Evolutionary conservation across 1,140 invertebrate species (phyloP), one percentile per base, ranked within the genome.

Genomic region (Hyles vespertilio): DNA sequence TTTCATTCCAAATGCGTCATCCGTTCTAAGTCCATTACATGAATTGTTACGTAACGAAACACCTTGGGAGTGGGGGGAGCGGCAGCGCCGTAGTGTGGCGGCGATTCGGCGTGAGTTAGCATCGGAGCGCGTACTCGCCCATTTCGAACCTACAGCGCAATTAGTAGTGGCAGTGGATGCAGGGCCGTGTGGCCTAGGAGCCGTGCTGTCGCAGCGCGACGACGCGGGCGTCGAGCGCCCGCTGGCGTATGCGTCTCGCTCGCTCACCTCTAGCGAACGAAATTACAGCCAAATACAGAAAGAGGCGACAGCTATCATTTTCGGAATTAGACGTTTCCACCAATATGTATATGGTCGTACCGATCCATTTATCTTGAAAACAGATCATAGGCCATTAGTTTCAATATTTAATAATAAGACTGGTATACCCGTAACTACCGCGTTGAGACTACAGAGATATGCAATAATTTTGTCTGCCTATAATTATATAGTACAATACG

Each of bases 281-380:
- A 22, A 22, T 22, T 22, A 22, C 22, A 22, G 22, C 9, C 82
- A 90, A 65, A 83, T 90, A 3, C 87, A 91, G 57, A 81, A 84
- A 59, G 89, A 92, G 67, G 71, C 87, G 3, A 67, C 90, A 3
- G 85, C 89, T 3, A 87, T 91, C 48, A 72, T 91, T 3, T 91
- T 22, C 22, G 22, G 22, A 22, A 22, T 22, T 22, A 22, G 22
- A 2, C 22, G 22, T 22, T 22, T 22, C 89, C 61, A 83, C 58
- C 75, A 87, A 53, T 89, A 81, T 67, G 51, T 89, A 7, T 84
- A 74, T 63, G 83, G 77, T 2, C 53, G 69, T 6, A 12, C 63
- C 8, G 61, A 57, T 3, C 72, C 70, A n/a, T 70, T 70, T 47
- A 54, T 63, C 34, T 45, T 70, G 32, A 59, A 53, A 45, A 70